Base-by-base conservation (phyloP, 2,113 vertebrate species). In the Sander lucioperca region DNA sequence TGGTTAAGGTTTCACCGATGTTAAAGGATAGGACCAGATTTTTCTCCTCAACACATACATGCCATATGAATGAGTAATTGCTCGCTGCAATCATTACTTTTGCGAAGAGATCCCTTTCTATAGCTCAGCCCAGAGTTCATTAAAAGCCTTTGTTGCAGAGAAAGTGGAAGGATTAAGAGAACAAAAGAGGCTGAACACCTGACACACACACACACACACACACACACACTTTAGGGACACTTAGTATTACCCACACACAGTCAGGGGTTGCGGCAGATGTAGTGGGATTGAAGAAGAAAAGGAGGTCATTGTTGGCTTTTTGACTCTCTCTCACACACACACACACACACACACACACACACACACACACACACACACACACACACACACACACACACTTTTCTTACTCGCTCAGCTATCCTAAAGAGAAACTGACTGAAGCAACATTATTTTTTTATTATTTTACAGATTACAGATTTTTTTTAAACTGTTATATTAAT, bases 251-350 rank as follows among this genome's bases (percentile, higher is more conserved):
- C 54, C 18, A 64, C 63, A 50, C 58, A 36, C 54, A 82, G 89
- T 65, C 73, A 79, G 90, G 90, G 90, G 90, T 74, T 25, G 71
- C 77, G 83, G 85, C 90, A 93, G 92, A 93, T 93, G 90, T 83
- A 87, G 79, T 30, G 73, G 79, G 69, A 70, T 67, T 65, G 73
- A 78, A 74, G 77, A 47, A 62, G 53, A 63, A 39, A 65, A 81
- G 74, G 87, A 77, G 86, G 86, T 87, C 88, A 87, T 84, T 88
- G 77, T 80, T 85, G 82, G 80, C 82, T 90, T 86, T 88, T 79
- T 88, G 86, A 88, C 83, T 43, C 75, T 33, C 30, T 4, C 30
- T 30, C 30, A 77, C 50, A 8, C 50, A 48, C 47, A 48, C 47
- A 48, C 14, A n/a, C 58, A 61, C 61, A 36, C 18, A 39, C 61